These are phyloP conservation scores for Tupaia chinensis DNA, from an alignment of 2,113 vertebrate genomes.

Conservation along the genomic window DNA sequence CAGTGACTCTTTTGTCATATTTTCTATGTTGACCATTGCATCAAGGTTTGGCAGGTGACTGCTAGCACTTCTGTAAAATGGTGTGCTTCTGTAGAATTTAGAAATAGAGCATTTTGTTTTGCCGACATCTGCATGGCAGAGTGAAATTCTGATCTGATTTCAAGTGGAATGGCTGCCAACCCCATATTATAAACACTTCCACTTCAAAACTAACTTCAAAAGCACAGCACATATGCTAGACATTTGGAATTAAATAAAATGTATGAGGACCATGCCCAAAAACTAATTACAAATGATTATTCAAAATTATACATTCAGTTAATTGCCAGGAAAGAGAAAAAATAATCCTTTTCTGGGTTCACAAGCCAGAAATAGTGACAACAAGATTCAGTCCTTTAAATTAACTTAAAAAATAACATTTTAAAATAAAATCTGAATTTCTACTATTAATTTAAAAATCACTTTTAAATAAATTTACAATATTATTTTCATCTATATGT, in stretches of 20 bases:
- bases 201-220: conserved; percentile 67
- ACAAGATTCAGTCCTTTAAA: conserved; percentile 46
- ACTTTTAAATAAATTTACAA: not conserved
- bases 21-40: not conserved
- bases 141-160: conserved; percentile 28
- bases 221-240: conserved; percentile 62
- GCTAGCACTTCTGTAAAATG: not conserved
- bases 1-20: not conserved
- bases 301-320: conserved; percentile 75
- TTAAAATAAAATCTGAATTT: conserved; percentile 7
- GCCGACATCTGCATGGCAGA: not conserved
- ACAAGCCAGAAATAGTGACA: conserved; percentile 55
- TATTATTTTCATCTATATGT: conserved; percentile 19
- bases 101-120: not conserved
- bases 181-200: conserved; percentile 39
- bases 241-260: conserved; percentile 72
- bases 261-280: conserved; percentile 44
- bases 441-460: conserved; percentile 18
- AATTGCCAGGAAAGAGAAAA: conserved; percentile 57
- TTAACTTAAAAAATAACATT: not conserved
- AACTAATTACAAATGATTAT: conserved; percentile 80
- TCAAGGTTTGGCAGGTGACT: not conserved
- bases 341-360: conserved; percentile 49
- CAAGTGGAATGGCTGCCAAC: conserved; percentile 40
- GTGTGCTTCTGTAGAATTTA: not conserved